Evolutionary conservation across 2,888 invertebrate species (phyloP), one percentile per base, ranked within the genome.

Genomic region (Carabus problematicus): DNA sequence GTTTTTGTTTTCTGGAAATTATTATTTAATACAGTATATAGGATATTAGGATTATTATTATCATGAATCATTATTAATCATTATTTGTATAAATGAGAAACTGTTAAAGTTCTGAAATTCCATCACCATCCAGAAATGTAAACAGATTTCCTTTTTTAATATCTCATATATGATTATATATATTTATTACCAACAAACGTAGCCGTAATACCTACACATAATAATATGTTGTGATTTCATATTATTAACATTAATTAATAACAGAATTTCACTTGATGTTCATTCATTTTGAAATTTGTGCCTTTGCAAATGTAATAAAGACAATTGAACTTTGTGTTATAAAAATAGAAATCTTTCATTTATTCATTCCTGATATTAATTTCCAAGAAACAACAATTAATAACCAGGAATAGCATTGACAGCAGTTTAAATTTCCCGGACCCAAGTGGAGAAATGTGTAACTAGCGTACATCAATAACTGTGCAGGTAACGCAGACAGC

Each of bases 201-300:
- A 52, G 52, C 19, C 19, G 39, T 7, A 16, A 14, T 54, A 45
- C n/a, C 54, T 72, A 62, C 42, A 61, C 63, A 70, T 68, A 71
- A 70, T 68, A 73, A 72, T 72, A 73, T 75, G 42, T 63, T 54
- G 54, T 63, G 47, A 49, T 62, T 40, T 62, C 58, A 29, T 63
- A 29, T 29, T 29, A 6, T 29, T 29, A n/a, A n/a, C n/a, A n/a
- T n/a, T n/a, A n/a, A n/a, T n/a, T n/a, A 29, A 29, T 29, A 29
- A 29, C 63, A 75, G 72, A 74, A 76, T 76, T 75, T 78, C 77
- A 75, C 75, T 75, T 69, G 64, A 71, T 71, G 73, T 74, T 78
- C 76, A 77, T 79, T 78, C 78, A 73, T 76, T 78, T 78, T 78
- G 79, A 78, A 77, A 79, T 78, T 79, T 79, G 79, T 79, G 79